Base-by-base conservation (phyloP, 2,797 vertebrate genomes). In the Chrysocyon brachyurus region DNA sequence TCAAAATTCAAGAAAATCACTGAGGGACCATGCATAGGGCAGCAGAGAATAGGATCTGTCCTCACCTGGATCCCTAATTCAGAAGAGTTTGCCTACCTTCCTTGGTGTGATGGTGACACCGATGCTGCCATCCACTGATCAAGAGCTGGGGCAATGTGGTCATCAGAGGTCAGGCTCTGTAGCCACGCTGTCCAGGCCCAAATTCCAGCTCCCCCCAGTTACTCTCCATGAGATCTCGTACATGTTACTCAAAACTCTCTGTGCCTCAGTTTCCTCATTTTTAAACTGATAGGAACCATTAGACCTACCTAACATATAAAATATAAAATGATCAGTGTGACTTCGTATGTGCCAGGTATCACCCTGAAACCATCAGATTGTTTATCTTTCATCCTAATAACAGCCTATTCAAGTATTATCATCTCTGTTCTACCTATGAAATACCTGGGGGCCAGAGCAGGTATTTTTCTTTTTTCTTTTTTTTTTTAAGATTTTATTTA, bases 1-100 rank as follows among this genome's bases (percentile, higher is more conserved):
- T 70, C 31, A 22, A 54, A 75, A 81, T 64, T 86, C 16, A 94
- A 81, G 73, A 90, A 82, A 83, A 81, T 3, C 57, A 33, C 33
- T 5, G 2, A 59, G 10, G 3, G 36, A 6, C 2, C 11, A 46
- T 22, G 12, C 5, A 9, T 3, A 63, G 19, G n/a, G 22, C 11
- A 68, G 52, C 26, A 90, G 33, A 61, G 14, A 70, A 21, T 15
- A 36, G 57, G 10, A 26, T 66, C 21, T n/a, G 33, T 54, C 52
- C 22, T 31, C 5, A 46, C 5, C 22, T 36, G 33, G 28, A 4
- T 87, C 12, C 12, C 0, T 21, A 16, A 24, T 4, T 56, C 49
- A 17, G 90, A 79, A 24, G 4, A 36, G 12, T 16, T n/a, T 36
- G 14, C 22, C 64, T 19, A 36, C 11, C 31, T 4, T 90, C 17